phyloP scores from a whole-genome alignment of 1,140 invertebrate genomes.

The Adelges cooleyi region DNA sequence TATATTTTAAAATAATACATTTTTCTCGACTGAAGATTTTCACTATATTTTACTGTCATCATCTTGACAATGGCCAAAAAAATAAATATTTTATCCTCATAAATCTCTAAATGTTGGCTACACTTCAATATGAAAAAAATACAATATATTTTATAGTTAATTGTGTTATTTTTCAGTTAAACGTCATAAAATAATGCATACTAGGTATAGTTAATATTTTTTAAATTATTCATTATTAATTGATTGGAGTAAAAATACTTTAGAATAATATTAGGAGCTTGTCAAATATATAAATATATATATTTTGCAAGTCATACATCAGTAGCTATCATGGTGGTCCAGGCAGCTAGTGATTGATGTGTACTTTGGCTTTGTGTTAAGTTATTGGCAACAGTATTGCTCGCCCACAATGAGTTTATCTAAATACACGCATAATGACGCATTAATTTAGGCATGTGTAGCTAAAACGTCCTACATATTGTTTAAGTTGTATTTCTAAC shows the following conservation, averaged over 20 bases:
- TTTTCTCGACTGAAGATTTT: no score
- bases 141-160: not conserved
- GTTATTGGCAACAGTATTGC: slow-evolving; percentile 3
- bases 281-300: no score
- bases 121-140: not conserved
- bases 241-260: no score
- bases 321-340: not conserved
- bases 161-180: slow-evolving; percentile 5
- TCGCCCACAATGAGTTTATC: slow-evolving; percentile 12
- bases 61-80: no score
- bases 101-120: no score
- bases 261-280: no score
- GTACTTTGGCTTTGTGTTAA: slow-evolving; percentile 2
- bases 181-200: not conserved
- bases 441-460: no score
- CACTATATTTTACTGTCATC: no score
- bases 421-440: not conserved
- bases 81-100: no score
- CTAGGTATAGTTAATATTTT: slow-evolving; percentile 1
- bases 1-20: no score
- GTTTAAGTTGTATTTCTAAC: no score
- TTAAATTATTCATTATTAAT: slow-evolving; percentile 15
- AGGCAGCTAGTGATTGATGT: slow-evolving; percentile 1
- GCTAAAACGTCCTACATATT: no score
- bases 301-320: slow-evolving; percentile 5